These are phyloP conservation scores for Streblospio benedicti DNA, from an alignment of 1,140 invertebrate species.

Conservation along the genomic window DNA sequence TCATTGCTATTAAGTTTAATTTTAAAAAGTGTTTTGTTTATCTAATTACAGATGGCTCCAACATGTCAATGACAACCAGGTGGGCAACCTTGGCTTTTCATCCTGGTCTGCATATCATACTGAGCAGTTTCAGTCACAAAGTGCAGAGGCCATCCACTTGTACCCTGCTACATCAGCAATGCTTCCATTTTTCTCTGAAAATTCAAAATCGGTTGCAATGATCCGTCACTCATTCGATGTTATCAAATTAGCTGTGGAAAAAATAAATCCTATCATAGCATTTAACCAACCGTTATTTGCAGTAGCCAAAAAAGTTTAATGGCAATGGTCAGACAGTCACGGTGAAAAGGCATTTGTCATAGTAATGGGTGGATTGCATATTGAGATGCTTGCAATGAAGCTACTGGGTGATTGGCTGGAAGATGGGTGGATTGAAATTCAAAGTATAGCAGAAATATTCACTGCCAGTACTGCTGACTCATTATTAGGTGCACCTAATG, in stretches of 20 bases:
- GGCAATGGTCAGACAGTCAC: constrained; percentile 22
- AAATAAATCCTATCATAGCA: constrained; percentile 6
- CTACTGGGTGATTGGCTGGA: constrained; percentile 9
- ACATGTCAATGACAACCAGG: too few species aligned
- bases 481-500: not conserved
- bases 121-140: too few species aligned
- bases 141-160: too few species aligned
- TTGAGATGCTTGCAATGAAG: constrained; percentile 24
- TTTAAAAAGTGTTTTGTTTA: too few species aligned
- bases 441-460: not conserved
- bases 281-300: constrained; percentile 24
- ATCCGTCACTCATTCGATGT: too few species aligned
- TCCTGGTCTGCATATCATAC: too few species aligned
- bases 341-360: constrained; percentile 25
- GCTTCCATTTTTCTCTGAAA: too few species aligned
- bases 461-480: not conserved
- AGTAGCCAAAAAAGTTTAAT: constrained; percentile 24
- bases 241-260: not conserved
- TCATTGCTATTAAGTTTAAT: too few species aligned
- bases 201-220: too few species aligned
- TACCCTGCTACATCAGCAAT: too few species aligned
- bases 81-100: too few species aligned
- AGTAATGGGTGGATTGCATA: constrained; percentile 28
- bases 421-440: not conserved
- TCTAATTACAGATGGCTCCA: too few species aligned